Percentiles rank a stretch among this genome's conserved stretches.
Evolutionary conservation across 92 coral and sea anemone genomes (phyloP).

Genomic region (Blastomussa wellsi): DNA sequence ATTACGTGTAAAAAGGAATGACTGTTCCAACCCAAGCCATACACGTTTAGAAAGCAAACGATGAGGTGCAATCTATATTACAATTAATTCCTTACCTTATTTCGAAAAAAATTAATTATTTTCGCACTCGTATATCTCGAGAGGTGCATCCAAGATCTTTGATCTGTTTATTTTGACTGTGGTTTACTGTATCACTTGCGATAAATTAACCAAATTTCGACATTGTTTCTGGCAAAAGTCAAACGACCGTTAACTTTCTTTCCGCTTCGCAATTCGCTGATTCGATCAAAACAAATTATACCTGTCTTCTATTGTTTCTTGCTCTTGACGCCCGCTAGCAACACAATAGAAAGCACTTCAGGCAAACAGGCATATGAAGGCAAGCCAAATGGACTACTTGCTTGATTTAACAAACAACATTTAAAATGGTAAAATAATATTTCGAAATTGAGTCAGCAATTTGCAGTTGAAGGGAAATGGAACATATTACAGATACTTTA

Average conservation of each 20-base stretch:
- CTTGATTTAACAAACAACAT: neutral
- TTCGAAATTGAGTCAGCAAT: neutral
- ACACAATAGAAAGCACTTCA: neutral
- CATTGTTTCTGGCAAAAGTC: neutral
- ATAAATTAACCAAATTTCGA: neutral
- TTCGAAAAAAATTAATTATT: neutral
- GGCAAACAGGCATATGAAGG: neutral
- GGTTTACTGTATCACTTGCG: neutral
- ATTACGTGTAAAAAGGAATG: neutral
- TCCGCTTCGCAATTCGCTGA: conserved; percentile 12
- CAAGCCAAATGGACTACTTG: neutral
- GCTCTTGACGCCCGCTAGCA: neutral
- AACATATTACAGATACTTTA: neutral
- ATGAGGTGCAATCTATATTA: neutral
- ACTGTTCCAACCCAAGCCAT: neutral
- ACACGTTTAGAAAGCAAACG: neutral
- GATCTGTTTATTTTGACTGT: neutral
- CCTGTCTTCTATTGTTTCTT: conserved; percentile 20
- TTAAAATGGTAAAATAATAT: neutral
- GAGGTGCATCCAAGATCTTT: neutral
- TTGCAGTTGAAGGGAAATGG: neutral
- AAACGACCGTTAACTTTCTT: conserved; percentile 19
- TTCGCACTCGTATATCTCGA: neutral
- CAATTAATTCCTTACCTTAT: neutral
- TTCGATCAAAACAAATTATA: conserved; percentile 1